phyloP scores from a whole-genome alignment of 2,113 vertebrate genomes.

The Pelecanus crispus region DNA sequence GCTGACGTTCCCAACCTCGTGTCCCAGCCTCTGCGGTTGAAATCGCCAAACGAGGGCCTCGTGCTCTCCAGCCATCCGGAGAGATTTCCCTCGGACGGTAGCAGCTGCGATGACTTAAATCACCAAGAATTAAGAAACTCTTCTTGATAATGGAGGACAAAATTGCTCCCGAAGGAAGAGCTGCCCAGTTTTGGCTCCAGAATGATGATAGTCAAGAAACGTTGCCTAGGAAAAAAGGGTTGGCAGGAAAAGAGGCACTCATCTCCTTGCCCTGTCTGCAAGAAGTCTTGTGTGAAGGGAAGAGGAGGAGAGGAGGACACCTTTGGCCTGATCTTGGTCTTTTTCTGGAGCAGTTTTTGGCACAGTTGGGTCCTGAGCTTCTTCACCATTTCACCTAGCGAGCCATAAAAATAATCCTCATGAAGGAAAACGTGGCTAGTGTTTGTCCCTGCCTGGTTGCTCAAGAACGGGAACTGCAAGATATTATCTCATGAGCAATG shows the following conservation, averaged over 20 bases:
- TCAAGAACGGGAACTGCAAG: too few species aligned
- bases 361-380: background rate
- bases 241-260: background rate
- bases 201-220: background rate
- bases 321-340: too few species aligned
- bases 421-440: background rate
- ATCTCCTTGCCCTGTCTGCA: background rate
- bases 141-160: too few species aligned
- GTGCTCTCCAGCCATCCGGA: background rate
- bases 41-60: background rate
- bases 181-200: background rate
- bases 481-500: rapidly evolving
- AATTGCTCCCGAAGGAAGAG: background rate
- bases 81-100: background rate
- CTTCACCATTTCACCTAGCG: too few species aligned
- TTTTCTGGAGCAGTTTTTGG: background rate
- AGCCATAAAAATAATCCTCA: background rate
- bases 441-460: background rate
- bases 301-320: background rate
- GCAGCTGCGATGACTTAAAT: background rate
- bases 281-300: background rate
- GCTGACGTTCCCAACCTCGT: rapidly evolving
- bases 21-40: background rate
- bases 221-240: too few species aligned
- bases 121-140: background rate